These are phyloP conservation scores for Eublepharis macularius DNA, from an alignment of 2,113 vertebrate genomes.

Conservation along the genomic window DNA sequence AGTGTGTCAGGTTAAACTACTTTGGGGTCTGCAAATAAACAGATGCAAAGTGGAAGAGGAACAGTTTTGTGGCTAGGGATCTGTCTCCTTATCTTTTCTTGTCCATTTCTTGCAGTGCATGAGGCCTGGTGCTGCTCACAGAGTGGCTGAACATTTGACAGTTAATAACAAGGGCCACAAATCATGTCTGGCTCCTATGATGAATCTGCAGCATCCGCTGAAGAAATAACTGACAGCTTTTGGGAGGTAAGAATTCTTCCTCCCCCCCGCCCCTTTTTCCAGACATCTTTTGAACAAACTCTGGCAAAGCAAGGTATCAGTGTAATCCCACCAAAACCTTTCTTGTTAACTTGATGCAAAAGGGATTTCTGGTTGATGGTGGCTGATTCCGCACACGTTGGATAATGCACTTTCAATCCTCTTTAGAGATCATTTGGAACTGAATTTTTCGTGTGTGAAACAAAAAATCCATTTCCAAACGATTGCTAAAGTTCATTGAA, in stretches of 20 bases:
- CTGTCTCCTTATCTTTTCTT: not conserved
- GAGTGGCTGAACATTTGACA: slow-evolving; percentile 19
- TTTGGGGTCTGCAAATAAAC: not conserved
- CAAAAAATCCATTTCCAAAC: too few species aligned
- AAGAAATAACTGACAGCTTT: slow-evolving; percentile 97
- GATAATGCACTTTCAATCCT: too few species aligned
- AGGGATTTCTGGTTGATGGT: not conserved
- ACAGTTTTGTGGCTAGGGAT: not conserved
- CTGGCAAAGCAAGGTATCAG: not conserved
- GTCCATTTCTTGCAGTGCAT: slow-evolving; percentile 59
- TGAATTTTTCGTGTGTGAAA: too few species aligned
- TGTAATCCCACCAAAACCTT: not conserved
- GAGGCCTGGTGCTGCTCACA: slow-evolving; percentile 53
- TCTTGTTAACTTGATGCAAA: not conserved
- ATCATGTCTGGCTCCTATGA: slow-evolving; percentile 96
- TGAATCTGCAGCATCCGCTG: slow-evolving; percentile 81
- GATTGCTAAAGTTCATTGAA: too few species aligned
- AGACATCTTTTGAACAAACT: not conserved
- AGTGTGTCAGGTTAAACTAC: not conserved
- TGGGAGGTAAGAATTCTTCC: slow-evolving; percentile 86
- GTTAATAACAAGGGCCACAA: slow-evolving; percentile 56
- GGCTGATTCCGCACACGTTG: too few species aligned
- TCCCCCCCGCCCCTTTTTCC: not conserved
- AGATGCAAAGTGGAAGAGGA: not conserved
- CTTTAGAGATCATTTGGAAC: too few species aligned